Evolutionary conservation across 2,888 invertebrate genomes (phyloP).

Genomic region (Scaptomyza polygonia): DNA sequence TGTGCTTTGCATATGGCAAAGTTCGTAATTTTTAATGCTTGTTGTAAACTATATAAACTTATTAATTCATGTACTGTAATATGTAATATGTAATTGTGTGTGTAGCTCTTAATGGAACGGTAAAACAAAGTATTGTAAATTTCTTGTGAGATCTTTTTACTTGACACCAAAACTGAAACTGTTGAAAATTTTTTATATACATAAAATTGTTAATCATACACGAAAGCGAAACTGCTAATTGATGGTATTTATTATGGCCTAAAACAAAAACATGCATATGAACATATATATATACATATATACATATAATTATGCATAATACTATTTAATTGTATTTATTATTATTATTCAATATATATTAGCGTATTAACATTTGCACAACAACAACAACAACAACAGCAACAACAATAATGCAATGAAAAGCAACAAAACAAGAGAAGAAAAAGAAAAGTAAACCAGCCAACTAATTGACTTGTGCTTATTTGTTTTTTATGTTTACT

Average conservation of each 20-base stretch:
- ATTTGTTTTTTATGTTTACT: conserved; percentile 72
- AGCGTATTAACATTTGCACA: conserved; percentile 57
- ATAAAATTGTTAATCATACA: conserved; percentile 65
- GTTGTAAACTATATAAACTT: conserved; percentile 55
- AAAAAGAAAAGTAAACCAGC: conserved; percentile 16
- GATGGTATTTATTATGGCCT: conserved; percentile 76
- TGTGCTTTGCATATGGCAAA: conserved; percentile 9
- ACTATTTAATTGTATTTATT: conserved; percentile 75
- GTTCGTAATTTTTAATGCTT: conserved; percentile 49
- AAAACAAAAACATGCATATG: conserved; percentile 30
- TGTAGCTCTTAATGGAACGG: conserved; percentile 52
- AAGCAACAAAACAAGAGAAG: conserved; percentile 5
- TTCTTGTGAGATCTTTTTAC: conserved; percentile 78
- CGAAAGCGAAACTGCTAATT: conserved; percentile 67
- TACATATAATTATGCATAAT: conserved; percentile 2
- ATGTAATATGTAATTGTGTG: conserved; percentile 43
- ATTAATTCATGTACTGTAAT: conserved; percentile 31
- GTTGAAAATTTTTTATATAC: conserved; percentile 77
- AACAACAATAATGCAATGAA: conserved; percentile 8
- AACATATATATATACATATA: conserved; percentile 26
- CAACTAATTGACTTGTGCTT: conserved; percentile 60
- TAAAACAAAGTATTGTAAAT: conserved; percentile 73
- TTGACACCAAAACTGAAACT: conserved; percentile 77
- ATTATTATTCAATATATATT: conserved; percentile 62
- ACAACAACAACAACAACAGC: conserved; percentile 38